Evolutionary conservation across 2,797 vertebrate genomes (phyloP), one percentile per base, ranked within the genome.

Genomic region (Sebastes kiyomatsui): DNA sequence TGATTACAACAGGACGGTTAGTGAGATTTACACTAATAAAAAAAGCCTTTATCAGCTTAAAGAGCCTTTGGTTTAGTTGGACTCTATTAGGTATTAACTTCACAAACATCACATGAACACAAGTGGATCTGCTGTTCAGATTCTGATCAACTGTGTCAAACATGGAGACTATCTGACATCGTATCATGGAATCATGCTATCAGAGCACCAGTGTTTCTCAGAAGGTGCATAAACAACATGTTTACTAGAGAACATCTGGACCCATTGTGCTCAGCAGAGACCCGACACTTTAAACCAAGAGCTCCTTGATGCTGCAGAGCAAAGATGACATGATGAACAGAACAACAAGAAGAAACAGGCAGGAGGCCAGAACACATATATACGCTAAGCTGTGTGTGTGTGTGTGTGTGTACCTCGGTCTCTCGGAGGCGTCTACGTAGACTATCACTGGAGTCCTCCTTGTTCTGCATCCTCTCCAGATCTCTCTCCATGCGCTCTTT

Each of bases 391-490:
- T 49, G 46, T 49, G 18, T 72, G 22, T 67, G 65, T 33, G 35
- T 38, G 35, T 13, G 35, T 49, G 18, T 69, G 18, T 67, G 65
- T 83, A 94, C 99, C 96, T 99, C 99, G 0, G 98, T 98, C 88
- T 99, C 99, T 28, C 96, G 94, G 72, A 99, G 93, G 92, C 98
- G 98, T 94, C 98, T 96, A 66, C 96, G 97, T 82, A 99, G 97
- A 92, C 97, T 97, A 95, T 99, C 98, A 1, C 97, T 98, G 23
- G 97, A 98, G 86, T 98, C 98, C 72, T 99, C 98, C 7, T 97
- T 95, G 86, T 96, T 97, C 91, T 98, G 97, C 38, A 99, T 94
- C 85, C 97, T 96, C 94, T 99, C 97, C 74, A 99, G 64, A 68
- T 99, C 98, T 22, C 97, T 95, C 92, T 99, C 99, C 79, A 95